Base-by-base conservation (phyloP, 2,888 invertebrate species). In the Lomographa bimaculata region DNA sequence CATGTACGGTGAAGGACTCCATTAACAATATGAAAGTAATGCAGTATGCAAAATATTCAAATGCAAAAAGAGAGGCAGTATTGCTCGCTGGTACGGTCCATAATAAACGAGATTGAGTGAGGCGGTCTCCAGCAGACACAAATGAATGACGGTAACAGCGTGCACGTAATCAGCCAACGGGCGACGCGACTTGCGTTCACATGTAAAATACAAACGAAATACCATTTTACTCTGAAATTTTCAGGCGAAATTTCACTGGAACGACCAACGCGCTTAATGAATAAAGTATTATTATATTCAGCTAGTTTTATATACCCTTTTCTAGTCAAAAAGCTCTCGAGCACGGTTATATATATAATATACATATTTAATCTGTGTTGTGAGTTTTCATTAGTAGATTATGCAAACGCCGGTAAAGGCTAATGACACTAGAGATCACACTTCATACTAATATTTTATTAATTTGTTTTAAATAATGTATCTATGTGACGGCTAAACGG, bases 101-200 rank as follows among this genome's bases (percentile, higher is more conserved):
- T 85, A 83, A 86, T 85, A 79, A 83, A 85, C 79, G 79, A 83
- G 81, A 84, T 83, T 82, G 85, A 85, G 83, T 77, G 73, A 79
- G 79, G 79, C 74, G 75, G 71, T 68, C 79, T 66, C 59, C 69
- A 54, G 55, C 67, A 74, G 74, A 76, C 76, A 71, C 76, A 81
- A 86, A 84, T 85, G 85, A 86, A 83, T 80, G 84, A 81, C 84
- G 72, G 75, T 67, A 72, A 77, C 75, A 71, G 69, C 66, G 73
- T 63, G 66, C 65, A 66, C 71, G 82, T 82, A 85, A 86, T 86
- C 83, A 84, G 80, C 71, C 77, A 75, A 57, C 81, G 63, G 73
- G 67, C 74, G 76, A 74, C 71, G 71, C 74, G 76, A 74, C 71
- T 71, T 72, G 74, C 74, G 72, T 73, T 76, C 65, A 65, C 66